A percentile compares a stretch with the other conserved stretches of the same genome.
These are phyloP conservation scores for Chaetorhynchus papuensis DNA, from an alignment of 2,113 vertebrate genomes.

Conservation along the genomic window DNA sequence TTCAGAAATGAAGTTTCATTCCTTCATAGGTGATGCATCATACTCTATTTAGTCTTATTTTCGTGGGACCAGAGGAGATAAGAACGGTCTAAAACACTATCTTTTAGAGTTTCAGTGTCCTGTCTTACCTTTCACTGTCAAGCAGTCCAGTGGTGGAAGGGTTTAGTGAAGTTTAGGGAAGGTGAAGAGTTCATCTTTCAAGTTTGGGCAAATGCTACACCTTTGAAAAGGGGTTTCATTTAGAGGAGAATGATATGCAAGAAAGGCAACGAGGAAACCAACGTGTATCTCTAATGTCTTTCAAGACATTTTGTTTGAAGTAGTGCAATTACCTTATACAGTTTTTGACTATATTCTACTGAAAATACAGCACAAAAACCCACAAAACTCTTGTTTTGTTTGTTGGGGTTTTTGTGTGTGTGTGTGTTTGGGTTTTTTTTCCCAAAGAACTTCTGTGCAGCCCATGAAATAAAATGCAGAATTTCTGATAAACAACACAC, in stretches of 20 bases:
- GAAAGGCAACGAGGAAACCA: not conserved
- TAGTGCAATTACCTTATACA: not conserved
- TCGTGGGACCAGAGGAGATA: not conserved
- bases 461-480: not conserved
- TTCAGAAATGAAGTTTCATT: not conserved
- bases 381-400: not conserved
- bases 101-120: not conserved
- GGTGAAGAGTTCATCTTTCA: not conserved
- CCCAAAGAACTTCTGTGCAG: not conserved
- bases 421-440: not conserved
- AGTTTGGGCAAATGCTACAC: not conserved
- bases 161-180: not conserved
- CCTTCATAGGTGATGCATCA: not conserved
- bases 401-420: not conserved
- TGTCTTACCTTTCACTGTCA: not conserved
- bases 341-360: not conserved
- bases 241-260: not conserved
- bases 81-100: not conserved
- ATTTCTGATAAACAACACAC: not conserved
- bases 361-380: not conserved
- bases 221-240: not conserved
- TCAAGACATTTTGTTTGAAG: constrained; percentile 25
- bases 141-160: not conserved
- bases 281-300: not conserved
- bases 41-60: not conserved